A percentile compares a stretch with the other conserved stretches of the same genome.
Evolutionary conservation across 2,797 vertebrate species (phyloP).

Genomic region (Vespertilio murinus): DNA sequence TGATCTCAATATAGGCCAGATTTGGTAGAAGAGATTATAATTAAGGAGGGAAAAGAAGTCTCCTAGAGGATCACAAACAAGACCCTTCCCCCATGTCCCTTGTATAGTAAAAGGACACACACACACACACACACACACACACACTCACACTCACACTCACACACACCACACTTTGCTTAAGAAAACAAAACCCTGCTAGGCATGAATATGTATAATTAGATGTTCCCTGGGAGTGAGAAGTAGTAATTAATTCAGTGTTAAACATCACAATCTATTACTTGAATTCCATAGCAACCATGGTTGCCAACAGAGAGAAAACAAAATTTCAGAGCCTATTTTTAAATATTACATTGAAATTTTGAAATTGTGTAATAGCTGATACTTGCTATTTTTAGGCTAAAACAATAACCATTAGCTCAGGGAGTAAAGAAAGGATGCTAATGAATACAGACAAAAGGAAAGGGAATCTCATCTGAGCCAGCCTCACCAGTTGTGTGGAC

Average conservation of each 20-base stretch:
- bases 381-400: slow-evolving; percentile 77
- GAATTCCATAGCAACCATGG: slow-evolving; percentile 88
- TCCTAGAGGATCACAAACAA: slow-evolving; percentile 43
- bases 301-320: slow-evolving; percentile 84
- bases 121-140: slow-evolving; percentile 59
- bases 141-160: slow-evolving; percentile 26
- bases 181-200: slow-evolving; percentile 81
- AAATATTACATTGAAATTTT: slow-evolving; percentile 83
- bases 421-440: slow-evolving; percentile 34
- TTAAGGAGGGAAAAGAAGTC: not conserved
- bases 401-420: slow-evolving; percentile 76
- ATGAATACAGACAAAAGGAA: not conserved
- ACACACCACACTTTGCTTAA: slow-evolving; percentile 63
- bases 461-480: not conserved
- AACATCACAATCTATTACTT: slow-evolving; percentile 90
- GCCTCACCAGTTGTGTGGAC: not conserved
- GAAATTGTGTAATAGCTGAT: slow-evolving; percentile 80
- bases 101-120: not conserved
- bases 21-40: slow-evolving; percentile 22
- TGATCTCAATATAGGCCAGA: not conserved
- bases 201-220: slow-evolving; percentile 90
- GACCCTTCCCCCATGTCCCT: not conserved
- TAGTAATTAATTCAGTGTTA: slow-evolving; percentile 90
- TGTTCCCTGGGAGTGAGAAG: slow-evolving; percentile 88
- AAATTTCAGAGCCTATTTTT: slow-evolving; percentile 86